A percentile compares a stretch with the other conserved stretches of the same genome.
phyloP scores from a whole-genome alignment of 2,113 vertebrate genomes.

The Salvelinus alpinus region DNA sequence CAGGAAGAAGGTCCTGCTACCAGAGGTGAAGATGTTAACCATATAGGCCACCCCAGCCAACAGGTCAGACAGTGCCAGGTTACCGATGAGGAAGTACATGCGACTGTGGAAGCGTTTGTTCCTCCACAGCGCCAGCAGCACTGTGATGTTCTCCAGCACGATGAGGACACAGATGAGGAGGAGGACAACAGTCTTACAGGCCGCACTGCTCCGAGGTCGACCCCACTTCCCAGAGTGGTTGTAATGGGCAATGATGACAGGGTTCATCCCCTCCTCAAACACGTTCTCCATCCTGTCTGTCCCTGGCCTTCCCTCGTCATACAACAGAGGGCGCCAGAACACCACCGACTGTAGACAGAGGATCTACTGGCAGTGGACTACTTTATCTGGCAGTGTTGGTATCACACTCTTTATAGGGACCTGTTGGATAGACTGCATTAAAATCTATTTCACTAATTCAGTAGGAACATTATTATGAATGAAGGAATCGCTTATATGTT shows the following conservation, averaged over 20 bases:
- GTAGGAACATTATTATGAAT: background rate
- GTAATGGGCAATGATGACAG: constrained; percentile 70
- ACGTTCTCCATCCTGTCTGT: constrained; percentile 51
- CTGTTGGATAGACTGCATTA: constrained; percentile 5
- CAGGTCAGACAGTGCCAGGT: constrained; percentile 78
- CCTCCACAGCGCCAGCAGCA: constrained; percentile 74
- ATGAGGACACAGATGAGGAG: constrained; percentile 74
- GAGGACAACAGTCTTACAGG: constrained; percentile 65
- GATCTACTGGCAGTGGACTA: background rate
- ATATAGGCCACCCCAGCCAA: constrained; percentile 77
- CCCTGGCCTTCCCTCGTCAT: constrained; percentile 43
- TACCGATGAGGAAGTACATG: constrained; percentile 79
- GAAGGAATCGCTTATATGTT: background rate
- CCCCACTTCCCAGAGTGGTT: constrained; percentile 78
- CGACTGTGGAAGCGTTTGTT: constrained; percentile 79
- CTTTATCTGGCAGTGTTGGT: constrained; percentile 28
- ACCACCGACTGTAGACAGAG: constrained; percentile 32
- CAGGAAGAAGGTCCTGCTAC: constrained; percentile 69
- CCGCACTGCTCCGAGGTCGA: constrained; percentile 40
- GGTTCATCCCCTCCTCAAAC: constrained; percentile 67
- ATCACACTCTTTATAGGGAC: constrained; percentile 29
- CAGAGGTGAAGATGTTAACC: constrained; percentile 77
- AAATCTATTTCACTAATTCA: background rate
- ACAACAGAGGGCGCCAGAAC: constrained; percentile 70
- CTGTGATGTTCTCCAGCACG: constrained; percentile 75